A percentile compares a stretch with the other conserved stretches of the same genome.
phyloP scores from a whole-genome alignment of 2,113 vertebrate species.

The Osmerus eperlanus region DNA sequence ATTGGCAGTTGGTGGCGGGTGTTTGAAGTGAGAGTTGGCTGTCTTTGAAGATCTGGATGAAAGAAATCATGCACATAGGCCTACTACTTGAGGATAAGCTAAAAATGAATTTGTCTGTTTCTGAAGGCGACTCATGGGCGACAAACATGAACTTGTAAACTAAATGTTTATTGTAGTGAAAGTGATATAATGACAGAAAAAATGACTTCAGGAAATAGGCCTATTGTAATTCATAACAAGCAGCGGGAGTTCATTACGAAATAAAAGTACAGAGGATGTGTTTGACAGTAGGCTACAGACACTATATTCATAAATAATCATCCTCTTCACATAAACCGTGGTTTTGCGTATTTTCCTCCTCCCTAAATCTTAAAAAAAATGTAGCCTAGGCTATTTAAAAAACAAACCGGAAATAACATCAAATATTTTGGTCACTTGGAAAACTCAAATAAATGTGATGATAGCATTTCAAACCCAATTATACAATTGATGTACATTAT shows the following conservation, averaged over 20 bases:
- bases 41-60: constrained; percentile 68
- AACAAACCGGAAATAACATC: no score
- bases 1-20: constrained; percentile 63
- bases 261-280: constrained; percentile 43
- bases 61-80: constrained; percentile 63
- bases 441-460: no score
- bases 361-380: no score
- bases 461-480: no score
- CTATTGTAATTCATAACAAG: no score
- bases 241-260: constrained; percentile 41
- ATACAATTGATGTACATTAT: no score
- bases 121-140: constrained; percentile 56
- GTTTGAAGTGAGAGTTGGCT: constrained; percentile 65
- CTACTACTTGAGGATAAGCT: constrained; percentile 59
- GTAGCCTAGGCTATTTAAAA: no score
- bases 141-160: constrained; percentile 59
- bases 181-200: background rate
- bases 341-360: no score
- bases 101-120: constrained; percentile 54
- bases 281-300: no score
- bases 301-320: no score
- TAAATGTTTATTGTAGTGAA: constrained; percentile 36
- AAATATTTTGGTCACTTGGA: no score
- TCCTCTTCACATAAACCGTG: no score
- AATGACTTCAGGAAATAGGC: background rate